Conservation (phyloP, 2,797 vertebrate species). For the Champsocephalus esox region DNA sequence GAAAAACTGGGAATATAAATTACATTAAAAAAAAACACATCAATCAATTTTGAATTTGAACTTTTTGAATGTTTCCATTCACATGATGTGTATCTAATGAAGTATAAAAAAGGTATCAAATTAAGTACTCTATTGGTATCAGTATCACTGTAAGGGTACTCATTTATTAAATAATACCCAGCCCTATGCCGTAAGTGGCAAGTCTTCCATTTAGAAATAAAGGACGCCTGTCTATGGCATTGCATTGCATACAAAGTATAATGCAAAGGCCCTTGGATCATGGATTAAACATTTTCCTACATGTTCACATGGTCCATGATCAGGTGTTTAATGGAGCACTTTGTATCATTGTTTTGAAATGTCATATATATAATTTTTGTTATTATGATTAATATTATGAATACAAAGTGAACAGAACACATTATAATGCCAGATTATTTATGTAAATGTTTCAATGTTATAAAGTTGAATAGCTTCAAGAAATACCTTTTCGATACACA, state of each 20-base stretch:
- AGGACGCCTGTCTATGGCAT: too few relatives aligned
- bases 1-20: too few relatives aligned
- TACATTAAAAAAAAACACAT: too few relatives aligned
- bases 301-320: neutral
- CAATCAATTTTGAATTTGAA: too few relatives aligned
- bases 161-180: too few relatives aligned
- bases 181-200: too few relatives aligned
- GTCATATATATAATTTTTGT: conserved; percentile 10
- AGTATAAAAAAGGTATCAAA: too few relatives aligned
- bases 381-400: conserved; percentile 34
- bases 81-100: too few relatives aligned
- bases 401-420: conserved; percentile 48
- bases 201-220: too few relatives aligned
- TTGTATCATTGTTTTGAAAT: conserved; percentile 65
- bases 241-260: neutral
- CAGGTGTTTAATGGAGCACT: conserved; percentile 39
- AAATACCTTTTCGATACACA: conserved; percentile 39
- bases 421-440: conserved; percentile 38
- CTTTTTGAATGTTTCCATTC: too few relatives aligned
- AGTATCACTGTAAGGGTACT: too few relatives aligned
- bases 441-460: conserved; percentile 33
- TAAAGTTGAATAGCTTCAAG: conserved; percentile 34
- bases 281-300: neutral
- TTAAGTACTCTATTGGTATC: too few relatives aligned
- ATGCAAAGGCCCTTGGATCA: neutral